A percentile compares a stretch with the other conserved stretches of the same genome.
phyloP scores from a whole-genome alignment of 2,888 invertebrate genomes.

The Leptinotarsa tumamoca region DNA sequence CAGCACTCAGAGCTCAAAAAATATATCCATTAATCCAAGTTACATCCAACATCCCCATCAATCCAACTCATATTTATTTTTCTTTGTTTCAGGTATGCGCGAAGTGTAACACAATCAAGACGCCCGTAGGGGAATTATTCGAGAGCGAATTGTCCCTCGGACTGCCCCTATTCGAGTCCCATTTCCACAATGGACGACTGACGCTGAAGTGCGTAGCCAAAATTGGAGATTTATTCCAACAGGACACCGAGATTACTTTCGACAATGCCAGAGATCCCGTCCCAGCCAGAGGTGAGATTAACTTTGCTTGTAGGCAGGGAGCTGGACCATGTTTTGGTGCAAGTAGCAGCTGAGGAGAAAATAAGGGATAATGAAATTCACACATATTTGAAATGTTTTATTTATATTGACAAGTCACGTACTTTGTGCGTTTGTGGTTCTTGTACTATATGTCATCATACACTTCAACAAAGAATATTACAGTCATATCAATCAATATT shows the following conservation, averaged over 20 bases:
- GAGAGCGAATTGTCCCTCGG: slow-evolving; percentile 71
- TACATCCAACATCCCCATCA: background rate
- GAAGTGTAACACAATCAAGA: slow-evolving; percentile 57
- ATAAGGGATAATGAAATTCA: too few relatives aligned
- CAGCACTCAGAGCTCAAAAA: background rate
- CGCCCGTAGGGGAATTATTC: slow-evolving; percentile 68
- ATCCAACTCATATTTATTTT: slow-evolving; percentile 7
- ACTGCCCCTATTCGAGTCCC: slow-evolving; percentile 70
- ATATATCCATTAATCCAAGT: slow-evolving; percentile 13
- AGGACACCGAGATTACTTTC: slow-evolving; percentile 76
- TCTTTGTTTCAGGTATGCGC: slow-evolving; percentile 58
- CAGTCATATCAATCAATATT: too few relatives aligned
- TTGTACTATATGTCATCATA: too few relatives aligned
- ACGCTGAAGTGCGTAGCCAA: slow-evolving; percentile 79
- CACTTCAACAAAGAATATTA: too few relatives aligned
- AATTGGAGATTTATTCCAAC: slow-evolving; percentile 77
- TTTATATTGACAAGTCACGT: too few relatives aligned
- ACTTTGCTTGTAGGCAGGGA: slow-evolving; percentile 33
- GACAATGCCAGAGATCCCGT: slow-evolving; percentile 78
- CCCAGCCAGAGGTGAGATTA: slow-evolving; percentile 79
- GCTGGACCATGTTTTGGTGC: too few relatives aligned
- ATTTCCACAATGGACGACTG: slow-evolving; percentile 75
- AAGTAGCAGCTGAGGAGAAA: too few relatives aligned
- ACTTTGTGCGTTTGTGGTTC: too few relatives aligned
- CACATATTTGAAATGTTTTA: too few relatives aligned